Percentiles rank a stretch among this genome's conserved stretches.
Evolutionary conservation across 2,113 vertebrate species (phyloP).

Genomic region (Triplophysa tibetana): DNA sequence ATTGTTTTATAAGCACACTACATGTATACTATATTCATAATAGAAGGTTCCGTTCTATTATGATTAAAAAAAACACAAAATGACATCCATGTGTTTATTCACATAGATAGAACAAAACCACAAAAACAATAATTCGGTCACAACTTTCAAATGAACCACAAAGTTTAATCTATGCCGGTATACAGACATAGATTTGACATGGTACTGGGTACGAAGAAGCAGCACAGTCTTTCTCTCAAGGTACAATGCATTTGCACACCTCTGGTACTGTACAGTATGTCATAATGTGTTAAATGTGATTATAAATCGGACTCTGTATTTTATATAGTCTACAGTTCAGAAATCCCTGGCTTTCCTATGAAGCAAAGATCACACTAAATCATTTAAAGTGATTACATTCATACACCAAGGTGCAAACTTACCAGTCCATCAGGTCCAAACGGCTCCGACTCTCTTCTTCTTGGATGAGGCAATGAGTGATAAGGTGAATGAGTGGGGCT

Average conservation of each 20-base stretch:
- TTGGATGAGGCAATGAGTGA: conserved; percentile 87
- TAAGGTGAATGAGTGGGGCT: conserved; percentile 89
- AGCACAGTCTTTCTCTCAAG: background rate
- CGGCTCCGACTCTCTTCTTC: conserved; percentile 90
- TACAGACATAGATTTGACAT: background rate
- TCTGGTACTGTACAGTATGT: background rate
- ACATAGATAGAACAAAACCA: background rate
- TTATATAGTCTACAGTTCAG: background rate
- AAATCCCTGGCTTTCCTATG: background rate
- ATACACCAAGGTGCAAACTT: conserved; percentile 68
- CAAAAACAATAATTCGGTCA: background rate
- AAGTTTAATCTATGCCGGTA: background rate
- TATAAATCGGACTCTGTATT: background rate
- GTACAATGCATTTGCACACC: background rate
- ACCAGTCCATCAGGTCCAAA: conserved; percentile 94
- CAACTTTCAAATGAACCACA: background rate
- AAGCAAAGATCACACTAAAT: background rate
- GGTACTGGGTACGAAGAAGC: background rate
- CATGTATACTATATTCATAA: no score
- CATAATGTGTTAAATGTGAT: background rate
- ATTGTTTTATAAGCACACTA: no score
- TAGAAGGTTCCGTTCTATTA: no score
- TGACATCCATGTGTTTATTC: background rate
- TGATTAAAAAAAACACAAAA: background rate
- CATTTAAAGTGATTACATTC: conserved; percentile 7